Evolutionary conservation across 2,888 invertebrate genomes (phyloP), one percentile per base, ranked within the genome.

Genomic region (Calameuta pallipes): DNA sequence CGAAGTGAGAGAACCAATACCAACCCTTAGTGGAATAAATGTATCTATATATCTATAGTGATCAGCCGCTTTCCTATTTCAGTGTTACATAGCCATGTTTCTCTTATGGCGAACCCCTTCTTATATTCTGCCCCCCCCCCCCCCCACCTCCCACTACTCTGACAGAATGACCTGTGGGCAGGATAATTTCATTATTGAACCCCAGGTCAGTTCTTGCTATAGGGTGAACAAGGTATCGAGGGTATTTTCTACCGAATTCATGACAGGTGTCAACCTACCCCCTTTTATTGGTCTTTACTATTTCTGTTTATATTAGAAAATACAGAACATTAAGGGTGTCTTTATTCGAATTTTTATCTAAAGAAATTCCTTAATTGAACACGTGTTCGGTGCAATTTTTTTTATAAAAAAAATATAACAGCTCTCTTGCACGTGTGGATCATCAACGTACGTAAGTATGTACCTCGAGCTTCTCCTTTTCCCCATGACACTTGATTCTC

Each of bases 121-220:
- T 56, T 56, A 56, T 37, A 37, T 15, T 4, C 4, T 1, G 0
- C 9, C 15, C 9, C 12, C 37, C 13, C 6, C 2, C 9, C n/a
- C n/a, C n/a, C n/a, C n/a, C n/a, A n/a, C n/a, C n/a, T n/a, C n/a
- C n/a, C n/a, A n/a, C n/a, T n/a, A 12, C 23, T 9, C 23, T 23
- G 9, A 23, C 56, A 56, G 56, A 56, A 56, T 56, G 23, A 9
- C 56, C 56, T 9, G 56, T 23, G 76, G 80, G 80, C 81, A 82
- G 78, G 80, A 78, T 85, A 87, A 87, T 83, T 86, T 85, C 80
- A 79, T 87, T 86, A 86, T 82, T 80, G 85, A 81, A 82, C 85
- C 87, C 85, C 86, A 83, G 83, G 87, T 86, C 85, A 85, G 83
- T 85, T 80, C 77, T 75, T 70, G 56, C 23, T 56, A 23, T 2